Conservation (phyloP, 2,888 invertebrate species). For the Carpatolechia fugitivella region DNA sequence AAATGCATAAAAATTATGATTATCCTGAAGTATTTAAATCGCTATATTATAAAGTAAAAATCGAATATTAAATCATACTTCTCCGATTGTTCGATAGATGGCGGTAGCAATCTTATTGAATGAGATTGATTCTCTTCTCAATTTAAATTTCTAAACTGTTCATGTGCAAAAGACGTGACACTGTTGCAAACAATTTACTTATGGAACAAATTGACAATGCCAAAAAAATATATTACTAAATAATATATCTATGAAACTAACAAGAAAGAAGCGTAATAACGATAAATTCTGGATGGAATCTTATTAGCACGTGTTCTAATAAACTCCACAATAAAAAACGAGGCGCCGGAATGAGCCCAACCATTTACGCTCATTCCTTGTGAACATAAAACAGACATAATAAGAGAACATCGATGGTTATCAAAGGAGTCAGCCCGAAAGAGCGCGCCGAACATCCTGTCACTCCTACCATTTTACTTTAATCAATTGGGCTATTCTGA, state of each 20-base stretch:
- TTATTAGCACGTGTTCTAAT: constrained; percentile 7
- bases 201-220: too few relatives aligned
- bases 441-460: constrained; percentile 60
- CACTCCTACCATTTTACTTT: constrained; percentile 47
- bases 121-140: too few relatives aligned
- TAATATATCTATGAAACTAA: too few relatives aligned
- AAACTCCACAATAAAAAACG: neutral
- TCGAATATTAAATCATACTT: neutral
- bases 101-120: neutral
- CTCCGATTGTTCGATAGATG: neutral
- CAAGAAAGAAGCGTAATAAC: too few relatives aligned
- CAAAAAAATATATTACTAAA: too few relatives aligned
- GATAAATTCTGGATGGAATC: constrained; percentile 3
- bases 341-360: constrained; percentile 6
- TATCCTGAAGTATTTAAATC: neutral
- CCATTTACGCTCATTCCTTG: neutral
- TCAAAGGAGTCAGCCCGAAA: constrained; percentile 48
- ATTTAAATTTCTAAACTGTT: too few relatives aligned
- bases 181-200: too few relatives aligned
- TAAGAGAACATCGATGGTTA: constrained; percentile 53
- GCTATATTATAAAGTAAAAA: too few relatives aligned
- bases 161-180: too few relatives aligned
- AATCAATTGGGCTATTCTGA: constrained; percentile 4
- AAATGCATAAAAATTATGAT: too few relatives aligned
- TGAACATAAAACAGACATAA: constrained; percentile 23